phyloP scores from a whole-genome alignment of 2,888 invertebrate genomes.

The Orthonychiurus folsomi region DNA sequence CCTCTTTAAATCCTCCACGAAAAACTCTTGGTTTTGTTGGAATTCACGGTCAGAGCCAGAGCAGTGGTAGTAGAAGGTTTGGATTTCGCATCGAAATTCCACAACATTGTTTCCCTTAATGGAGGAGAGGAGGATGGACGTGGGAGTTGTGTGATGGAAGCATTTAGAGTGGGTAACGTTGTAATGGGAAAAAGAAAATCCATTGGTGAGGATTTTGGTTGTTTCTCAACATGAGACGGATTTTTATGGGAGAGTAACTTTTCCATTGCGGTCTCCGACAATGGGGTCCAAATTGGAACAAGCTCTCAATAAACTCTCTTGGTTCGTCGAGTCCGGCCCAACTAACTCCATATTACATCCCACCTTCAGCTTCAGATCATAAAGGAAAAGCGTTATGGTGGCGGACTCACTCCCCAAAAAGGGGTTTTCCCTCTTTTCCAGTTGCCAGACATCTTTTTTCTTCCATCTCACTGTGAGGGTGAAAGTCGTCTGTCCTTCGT shows the following conservation, averaged over 20 bases:
- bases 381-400: background rate
- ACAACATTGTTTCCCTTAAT: background rate
- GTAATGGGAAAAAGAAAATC: conserved; percentile 24
- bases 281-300: conserved; percentile 23
- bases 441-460: no score
- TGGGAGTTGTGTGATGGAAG: background rate
- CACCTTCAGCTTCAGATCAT: no score
- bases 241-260: conserved; percentile 28
- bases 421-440: no score
- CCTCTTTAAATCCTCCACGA: background rate
- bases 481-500: no score
- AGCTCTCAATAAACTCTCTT: background rate
- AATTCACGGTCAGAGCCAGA: no score
- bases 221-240: conserved; percentile 12
- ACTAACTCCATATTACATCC: background rate
- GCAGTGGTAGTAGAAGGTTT: no score
- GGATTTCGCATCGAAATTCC: background rate
- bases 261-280: conserved; percentile 23
- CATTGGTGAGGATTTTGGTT: conserved; percentile 14
- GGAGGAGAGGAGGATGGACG: background rate
- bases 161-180: conserved; percentile 6
- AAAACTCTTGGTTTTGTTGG: background rate
- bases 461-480: no score
- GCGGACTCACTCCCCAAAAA: no score
- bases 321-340: background rate